Conservation (phyloP, 2,113 vertebrate species). For the Hemiscyllium ocellatum region DNA sequence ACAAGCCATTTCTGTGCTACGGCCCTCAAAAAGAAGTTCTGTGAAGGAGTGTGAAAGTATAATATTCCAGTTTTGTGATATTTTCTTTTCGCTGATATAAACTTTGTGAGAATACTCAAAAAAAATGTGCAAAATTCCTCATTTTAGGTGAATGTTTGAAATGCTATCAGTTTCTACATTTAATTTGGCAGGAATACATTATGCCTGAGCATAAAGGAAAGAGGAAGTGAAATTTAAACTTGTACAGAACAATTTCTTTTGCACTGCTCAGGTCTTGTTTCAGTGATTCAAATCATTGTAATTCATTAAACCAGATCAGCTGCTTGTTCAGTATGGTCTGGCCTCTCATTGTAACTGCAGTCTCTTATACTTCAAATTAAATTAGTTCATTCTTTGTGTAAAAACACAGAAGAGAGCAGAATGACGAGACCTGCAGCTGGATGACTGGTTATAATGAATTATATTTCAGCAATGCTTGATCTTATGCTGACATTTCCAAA, state of each 20-base stretch:
- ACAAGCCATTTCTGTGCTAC: neutral
- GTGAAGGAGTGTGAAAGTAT: neutral
- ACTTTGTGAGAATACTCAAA: neutral
- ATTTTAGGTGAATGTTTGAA: neutral
- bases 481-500: neutral
- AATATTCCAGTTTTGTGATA: neutral
- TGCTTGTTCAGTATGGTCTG: neutral
- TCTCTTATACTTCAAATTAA: neutral
- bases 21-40: neutral
- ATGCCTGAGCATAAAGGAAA: neutral
- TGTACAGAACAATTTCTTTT: neutral
- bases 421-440: neutral
- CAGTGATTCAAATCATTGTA: neutral
- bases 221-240: neutral
- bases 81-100: neutral
- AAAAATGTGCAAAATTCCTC: neutral
- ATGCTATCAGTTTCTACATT: neutral
- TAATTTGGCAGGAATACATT: neutral
- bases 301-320: neutral
- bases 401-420: neutral
- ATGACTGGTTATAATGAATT: neutral
- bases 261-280: neutral
- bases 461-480: neutral
- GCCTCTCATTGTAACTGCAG: neutral
- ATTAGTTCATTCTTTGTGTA: neutral